Percentiles rank a stretch among this genome's conserved stretches.
phyloP scores from a whole-genome alignment of 2,113 vertebrate species.

The Coturnix japonica region DNA sequence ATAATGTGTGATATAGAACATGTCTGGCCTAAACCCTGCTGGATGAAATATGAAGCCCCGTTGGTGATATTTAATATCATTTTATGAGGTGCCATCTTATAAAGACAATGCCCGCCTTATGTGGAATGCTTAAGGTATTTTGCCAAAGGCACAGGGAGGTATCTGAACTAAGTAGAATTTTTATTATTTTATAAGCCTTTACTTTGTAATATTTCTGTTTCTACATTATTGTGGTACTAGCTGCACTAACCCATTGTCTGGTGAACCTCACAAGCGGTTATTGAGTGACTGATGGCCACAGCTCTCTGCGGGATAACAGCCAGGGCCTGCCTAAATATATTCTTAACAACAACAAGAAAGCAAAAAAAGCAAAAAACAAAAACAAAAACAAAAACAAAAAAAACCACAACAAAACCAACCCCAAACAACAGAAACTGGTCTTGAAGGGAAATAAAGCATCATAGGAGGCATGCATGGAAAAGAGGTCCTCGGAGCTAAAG shows the following conservation, averaged over 20 bases:
- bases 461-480: conserved; percentile 51
- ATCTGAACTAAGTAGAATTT: conserved; percentile 89
- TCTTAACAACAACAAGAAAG: conserved; percentile 36
- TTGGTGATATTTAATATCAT: conserved; percentile 93
- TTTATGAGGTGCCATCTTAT: conserved; percentile 93
- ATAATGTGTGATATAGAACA: conserved; percentile 94
- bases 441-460: conserved; percentile 71
- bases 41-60: conserved; percentile 91
- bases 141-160: conserved; percentile 85
- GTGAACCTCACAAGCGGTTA: conserved; percentile 73
- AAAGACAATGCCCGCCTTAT: conserved; percentile 87
- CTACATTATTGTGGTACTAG: conserved; percentile 83
- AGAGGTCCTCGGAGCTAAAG: conserved; percentile 52
- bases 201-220: conserved; percentile 91
- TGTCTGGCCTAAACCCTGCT: conserved; percentile 87
- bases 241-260: conserved; percentile 80
- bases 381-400: not conserved
- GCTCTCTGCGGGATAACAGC: conserved; percentile 70
- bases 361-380: not conserved
- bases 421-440: conserved; percentile 37
- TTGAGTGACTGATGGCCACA: conserved; percentile 74
- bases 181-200: conserved; percentile 96
- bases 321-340: conserved; percentile 66
- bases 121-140: conserved; percentile 87
- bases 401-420: not conserved